Base-by-base conservation (phyloP, 2,888 invertebrate genomes). In the Agrochola lota region DNA sequence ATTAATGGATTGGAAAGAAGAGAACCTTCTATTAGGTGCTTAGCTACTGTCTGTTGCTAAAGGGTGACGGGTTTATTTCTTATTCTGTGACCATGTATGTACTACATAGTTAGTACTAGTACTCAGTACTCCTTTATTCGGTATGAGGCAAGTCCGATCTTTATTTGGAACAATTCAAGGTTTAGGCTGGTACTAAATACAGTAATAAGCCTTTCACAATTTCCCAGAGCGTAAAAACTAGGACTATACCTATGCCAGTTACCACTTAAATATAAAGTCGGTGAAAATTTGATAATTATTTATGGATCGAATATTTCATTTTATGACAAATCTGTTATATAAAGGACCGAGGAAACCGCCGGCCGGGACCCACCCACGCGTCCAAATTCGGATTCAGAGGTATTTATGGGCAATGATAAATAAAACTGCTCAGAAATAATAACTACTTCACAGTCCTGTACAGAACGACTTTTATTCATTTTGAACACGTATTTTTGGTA, bases 401-500 rank as follows among this genome's bases (percentile, higher is more conserved):
- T 87, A 84, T 84, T 85, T 84, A 84, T 84, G 85, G 81, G 73
- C 85, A 70, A 80, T 84, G 87, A 84, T 84, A 87, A 84, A 85
- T 84, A 84, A 83, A 87, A 87, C 87, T 72, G 70, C 52, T 66
- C 74, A 72, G 72, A 84, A 84, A 87, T 84, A 84, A 87, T 84
- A 84, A 84, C 85, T 84, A 85, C 85, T 75, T 75, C 73, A 75
- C 67, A 72, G 59, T 70, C 35, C 64, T 78, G 73, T 72, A 73
- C n/a, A 57, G 15, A 67, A 85, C 26, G 70, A 74, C 69, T 87
- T 84, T 87, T 87, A 79, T 87, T 66, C 71, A 79, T 83, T 86
- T 68, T 40, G 30, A 63, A 63, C 67, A 73, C 46, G n/a, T 57
- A 70, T 72, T 86, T 78, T 67, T 70, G 64, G 70, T 71, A 7